Percentiles rank a stretch among this genome's conserved stretches.
Conservation (phyloP, 2,888 invertebrate species). For the Octodonta nipae region DNA sequence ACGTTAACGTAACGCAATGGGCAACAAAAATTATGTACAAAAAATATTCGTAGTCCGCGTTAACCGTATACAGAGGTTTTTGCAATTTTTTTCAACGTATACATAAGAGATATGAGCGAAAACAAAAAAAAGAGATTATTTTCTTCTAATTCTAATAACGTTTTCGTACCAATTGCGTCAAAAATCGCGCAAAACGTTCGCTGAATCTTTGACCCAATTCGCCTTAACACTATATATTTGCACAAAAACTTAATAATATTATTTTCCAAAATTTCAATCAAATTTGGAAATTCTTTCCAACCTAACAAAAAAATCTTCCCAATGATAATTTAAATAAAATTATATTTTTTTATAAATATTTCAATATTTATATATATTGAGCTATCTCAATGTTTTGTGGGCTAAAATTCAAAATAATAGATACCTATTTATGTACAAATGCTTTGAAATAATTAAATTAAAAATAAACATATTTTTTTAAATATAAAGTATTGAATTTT, state of each 20-base stretch:
- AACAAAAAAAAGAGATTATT: conserved; percentile 10
- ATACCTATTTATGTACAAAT: conserved; percentile 13
- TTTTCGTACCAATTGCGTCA: conserved; percentile 3
- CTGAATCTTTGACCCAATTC: conserved; percentile 7
- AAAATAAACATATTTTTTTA: conserved; percentile 7
- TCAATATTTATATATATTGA: conserved; percentile 17
- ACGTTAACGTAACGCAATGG: conserved; percentile 23
- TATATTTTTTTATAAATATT: no score
- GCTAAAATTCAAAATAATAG: conserved; percentile 15
- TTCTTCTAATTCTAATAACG: conserved; percentile 14
- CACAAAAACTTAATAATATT: conserved; percentile 17
- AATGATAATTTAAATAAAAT: no score
- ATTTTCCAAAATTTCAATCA: background rate
- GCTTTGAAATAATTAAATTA: conserved; percentile 14
- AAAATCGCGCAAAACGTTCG: conserved; percentile 5
- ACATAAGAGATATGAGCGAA: conserved; percentile 15
- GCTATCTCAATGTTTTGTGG: conserved; percentile 17
- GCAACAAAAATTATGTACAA: conserved; percentile 19
- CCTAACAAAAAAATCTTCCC: no score
- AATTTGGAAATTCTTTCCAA: background rate
- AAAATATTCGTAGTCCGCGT: conserved; percentile 9
- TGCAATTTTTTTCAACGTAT: conserved; percentile 11
- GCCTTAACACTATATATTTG: conserved; percentile 19
- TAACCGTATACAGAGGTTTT: conserved; percentile 13
- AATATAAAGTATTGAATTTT: conserved; percentile 12